Base-by-base conservation (phyloP, 2,113 vertebrate species). In the Myanophis thanlyinensis region DNA sequence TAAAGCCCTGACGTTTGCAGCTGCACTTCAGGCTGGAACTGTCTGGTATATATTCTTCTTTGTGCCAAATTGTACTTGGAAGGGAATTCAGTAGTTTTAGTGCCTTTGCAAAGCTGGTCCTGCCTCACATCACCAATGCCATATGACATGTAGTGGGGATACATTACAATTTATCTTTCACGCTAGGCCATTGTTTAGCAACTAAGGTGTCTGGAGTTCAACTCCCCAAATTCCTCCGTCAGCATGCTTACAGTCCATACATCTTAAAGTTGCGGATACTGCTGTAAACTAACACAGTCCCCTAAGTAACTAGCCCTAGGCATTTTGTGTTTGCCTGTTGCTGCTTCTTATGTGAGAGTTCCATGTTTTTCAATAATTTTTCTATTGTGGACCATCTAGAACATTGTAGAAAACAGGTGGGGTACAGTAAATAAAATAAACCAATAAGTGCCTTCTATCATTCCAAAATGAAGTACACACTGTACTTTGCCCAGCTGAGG, bases 1-100 rank as follows among this genome's bases (percentile, higher is more conserved):
- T 92, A 99, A 98, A 97, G 98, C 98, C 7, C 86, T 99, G 25
- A 98, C 97, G 0, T 96, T 99, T 85, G 98, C 98, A 67, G 91
- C 98, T 53, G 98, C 98, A 88, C 98, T 99, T 95, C 98, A 99
- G 94, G 97, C 98, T 44, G 98, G 98, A 91, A 98, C 97, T 12
- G 98, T 99, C n/a, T 99, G 98, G 98, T 99, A 98, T 95, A 98
- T 94, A 92, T 73, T 52, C 25, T 52, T 2, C 85, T 3, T n/a
- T 4, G 22, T 35, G 48, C 47, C 48, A 52, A 52, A n/a, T 35
- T 52, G 30, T 20, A 20, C 7, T 51, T 30, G 86, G 47, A 49
- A 87, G 86, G 86, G 47, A 51, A 87, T 87, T 87, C 48, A 13
- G 15, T 20, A 22, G 15, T 40, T 88, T 51, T n/a, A 87, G 18